Percentiles rank a stretch among this genome's conserved stretches.
These are phyloP conservation scores for Cancer borealis DNA, from an alignment of 2,888 invertebrate genomes.

Conservation along the genomic window DNA sequence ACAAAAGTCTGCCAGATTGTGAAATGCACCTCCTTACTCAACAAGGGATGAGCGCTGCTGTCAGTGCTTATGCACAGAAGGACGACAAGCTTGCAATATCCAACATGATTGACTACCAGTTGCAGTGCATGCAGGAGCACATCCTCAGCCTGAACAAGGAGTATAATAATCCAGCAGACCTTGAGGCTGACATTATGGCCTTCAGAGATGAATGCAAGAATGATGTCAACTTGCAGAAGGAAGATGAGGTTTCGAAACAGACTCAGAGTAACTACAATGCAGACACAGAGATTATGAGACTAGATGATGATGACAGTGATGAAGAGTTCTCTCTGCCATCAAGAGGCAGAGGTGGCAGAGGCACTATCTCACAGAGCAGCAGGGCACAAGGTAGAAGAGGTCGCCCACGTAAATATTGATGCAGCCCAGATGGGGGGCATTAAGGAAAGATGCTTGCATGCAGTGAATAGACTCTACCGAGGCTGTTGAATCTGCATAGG, in stretches of 20 bases:
- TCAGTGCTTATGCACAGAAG: slow-evolving; percentile 86
- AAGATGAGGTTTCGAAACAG: background rate
- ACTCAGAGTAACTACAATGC: background rate
- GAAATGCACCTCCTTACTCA: slow-evolving; percentile 87
- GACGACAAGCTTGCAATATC: slow-evolving; percentile 83
- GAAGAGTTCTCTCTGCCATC: background rate
- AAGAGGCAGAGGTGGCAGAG: no score
- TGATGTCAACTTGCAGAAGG: background rate
- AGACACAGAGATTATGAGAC: background rate
- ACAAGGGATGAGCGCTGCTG: slow-evolving; percentile 88
- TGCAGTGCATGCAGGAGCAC: background rate
- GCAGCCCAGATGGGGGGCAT: no score
- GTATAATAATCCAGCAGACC: background rate
- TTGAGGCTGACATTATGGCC: background rate
- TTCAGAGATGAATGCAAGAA: background rate
- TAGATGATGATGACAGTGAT: background rate
- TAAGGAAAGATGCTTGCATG: no score
- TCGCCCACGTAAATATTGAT: background rate
- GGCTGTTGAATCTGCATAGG: no score
- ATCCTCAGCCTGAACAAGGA: background rate
- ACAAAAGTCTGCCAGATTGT: slow-evolving; percentile 80
- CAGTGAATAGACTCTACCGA: no score
- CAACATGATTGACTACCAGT: slow-evolving; percentile 80
- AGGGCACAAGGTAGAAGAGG: background rate
- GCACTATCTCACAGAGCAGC: background rate